A percentile compares a stretch with the other conserved stretches of the same genome.
Evolutionary conservation across 1,140 invertebrate genomes (phyloP).

Genomic region (Nasonia longicornis): DNA sequence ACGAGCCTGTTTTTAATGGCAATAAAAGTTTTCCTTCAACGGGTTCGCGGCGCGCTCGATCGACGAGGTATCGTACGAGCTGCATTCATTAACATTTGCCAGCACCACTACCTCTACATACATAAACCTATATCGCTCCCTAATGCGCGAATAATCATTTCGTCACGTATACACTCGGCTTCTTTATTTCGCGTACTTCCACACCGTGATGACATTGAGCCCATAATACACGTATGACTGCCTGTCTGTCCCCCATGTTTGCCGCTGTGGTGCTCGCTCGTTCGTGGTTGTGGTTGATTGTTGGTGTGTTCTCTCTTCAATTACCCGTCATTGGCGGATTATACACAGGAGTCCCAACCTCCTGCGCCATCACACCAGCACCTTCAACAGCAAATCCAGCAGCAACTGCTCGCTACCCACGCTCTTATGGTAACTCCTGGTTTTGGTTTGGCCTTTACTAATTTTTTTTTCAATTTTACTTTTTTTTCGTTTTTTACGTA

Average conservation of each 20-base stretch:
- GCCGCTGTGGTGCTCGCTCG: slow-evolving; percentile 65
- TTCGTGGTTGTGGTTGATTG: slow-evolving; percentile 71
- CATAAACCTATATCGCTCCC: slow-evolving; percentile 50
- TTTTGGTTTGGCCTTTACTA: slow-evolving; percentile 71
- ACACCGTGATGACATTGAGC: slow-evolving; percentile 62
- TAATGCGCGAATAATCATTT: slow-evolving; percentile 56
- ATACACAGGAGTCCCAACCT: slow-evolving; percentile 67
- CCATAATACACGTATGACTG: slow-evolving; percentile 69
- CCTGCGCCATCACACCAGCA: slow-evolving; percentile 69
- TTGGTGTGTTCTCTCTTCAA: slow-evolving; percentile 69
- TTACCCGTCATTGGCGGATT: slow-evolving; percentile 66
- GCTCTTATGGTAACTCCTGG: slow-evolving; percentile 71
- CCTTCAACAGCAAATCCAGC: slow-evolving; percentile 71
- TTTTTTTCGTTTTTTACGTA: slow-evolving; percentile 29
- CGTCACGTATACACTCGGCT: neutral
- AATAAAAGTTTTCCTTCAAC: too few species aligned
- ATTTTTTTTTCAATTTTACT: slow-evolving; percentile 59
- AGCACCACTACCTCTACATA: neutral
- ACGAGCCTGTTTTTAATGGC: neutral
- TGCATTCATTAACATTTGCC: slow-evolving; percentile 55
- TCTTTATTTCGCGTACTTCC: slow-evolving; percentile 54
- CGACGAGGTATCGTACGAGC: neutral
- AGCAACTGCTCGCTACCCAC: slow-evolving; percentile 71
- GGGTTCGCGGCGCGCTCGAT: neutral
- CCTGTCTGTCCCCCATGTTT: slow-evolving; percentile 71